Conservation (phyloP, 2,888 invertebrate genomes). For the Drosophila rellima region DNA sequence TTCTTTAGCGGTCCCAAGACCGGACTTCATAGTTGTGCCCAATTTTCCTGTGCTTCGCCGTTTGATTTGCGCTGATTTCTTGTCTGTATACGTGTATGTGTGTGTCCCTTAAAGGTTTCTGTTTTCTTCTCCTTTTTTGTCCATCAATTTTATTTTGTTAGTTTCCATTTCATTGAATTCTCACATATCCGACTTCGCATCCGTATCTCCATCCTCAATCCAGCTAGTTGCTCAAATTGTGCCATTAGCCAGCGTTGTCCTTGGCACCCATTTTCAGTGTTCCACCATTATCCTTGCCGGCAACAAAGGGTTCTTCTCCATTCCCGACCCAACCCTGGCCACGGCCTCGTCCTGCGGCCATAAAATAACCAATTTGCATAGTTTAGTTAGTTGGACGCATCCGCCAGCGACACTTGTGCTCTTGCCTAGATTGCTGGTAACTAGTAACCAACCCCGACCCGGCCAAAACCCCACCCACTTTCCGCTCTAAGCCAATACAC, state of each 20-base stretch:
- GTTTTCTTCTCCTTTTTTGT: constrained; percentile 35
- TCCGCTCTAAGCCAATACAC: constrained; percentile 16
- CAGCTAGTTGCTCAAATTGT: constrained; percentile 76
- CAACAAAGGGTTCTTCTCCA: constrained; percentile 48
- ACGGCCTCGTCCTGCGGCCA: constrained; percentile 58
- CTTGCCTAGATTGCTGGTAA: constrained; percentile 17
- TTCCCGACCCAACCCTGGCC: background rate
- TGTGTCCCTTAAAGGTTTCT: constrained; percentile 69
- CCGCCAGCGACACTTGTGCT: constrained; percentile 75
- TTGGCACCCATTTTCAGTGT: constrained; percentile 54
- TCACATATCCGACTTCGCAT: constrained; percentile 74
- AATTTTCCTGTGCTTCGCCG: constrained; percentile 69
- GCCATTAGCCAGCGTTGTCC: constrained; percentile 74
- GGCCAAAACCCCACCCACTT: background rate
- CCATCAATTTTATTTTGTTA: constrained; percentile 77
- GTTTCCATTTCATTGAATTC: constrained; percentile 83
- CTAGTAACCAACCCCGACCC: constrained; percentile 26
- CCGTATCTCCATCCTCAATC: constrained; percentile 59
- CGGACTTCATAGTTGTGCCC: constrained; percentile 59
- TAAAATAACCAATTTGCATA: constrained; percentile 85
- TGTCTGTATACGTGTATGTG: constrained; percentile 27
- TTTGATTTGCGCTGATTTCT: constrained; percentile 80
- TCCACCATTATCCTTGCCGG: constrained; percentile 47
- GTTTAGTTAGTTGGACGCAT: constrained; percentile 84
- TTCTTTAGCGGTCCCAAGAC: constrained; percentile 40